Conservation (phyloP, 2,113 vertebrate species). For the Passer domesticus region DNA sequence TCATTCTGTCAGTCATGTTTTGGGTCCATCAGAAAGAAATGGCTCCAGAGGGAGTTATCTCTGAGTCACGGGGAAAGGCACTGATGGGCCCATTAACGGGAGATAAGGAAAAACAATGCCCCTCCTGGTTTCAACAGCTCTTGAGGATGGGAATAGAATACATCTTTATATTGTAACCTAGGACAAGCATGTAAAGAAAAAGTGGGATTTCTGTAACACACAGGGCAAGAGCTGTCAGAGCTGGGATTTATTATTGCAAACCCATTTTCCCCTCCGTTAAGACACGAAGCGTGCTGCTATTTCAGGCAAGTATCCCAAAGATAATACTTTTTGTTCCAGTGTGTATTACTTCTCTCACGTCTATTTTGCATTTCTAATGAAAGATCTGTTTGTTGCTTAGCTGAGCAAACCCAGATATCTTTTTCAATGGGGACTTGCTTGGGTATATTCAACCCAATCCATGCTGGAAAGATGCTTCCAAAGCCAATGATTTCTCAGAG, state of each 20-base stretch:
- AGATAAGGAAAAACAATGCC: no score
- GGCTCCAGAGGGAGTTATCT: no score
- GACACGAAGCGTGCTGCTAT: not conserved
- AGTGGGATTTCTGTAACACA: not conserved
- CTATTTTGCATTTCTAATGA: not conserved
- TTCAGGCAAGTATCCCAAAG: not conserved
- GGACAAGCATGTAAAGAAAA: not conserved
- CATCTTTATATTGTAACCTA: no score
- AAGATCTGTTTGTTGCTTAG: not conserved
- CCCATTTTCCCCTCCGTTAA: not conserved
- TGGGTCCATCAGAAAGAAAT: no score
- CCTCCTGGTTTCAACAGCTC: no score
- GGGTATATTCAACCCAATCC: not conserved
- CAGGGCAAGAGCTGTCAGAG: not conserved
- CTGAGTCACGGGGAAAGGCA: no score
- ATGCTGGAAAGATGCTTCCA: accelerated
- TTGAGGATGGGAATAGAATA: no score
- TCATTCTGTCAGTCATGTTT: no score
- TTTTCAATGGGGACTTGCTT: not conserved
- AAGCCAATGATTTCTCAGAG: accelerated
- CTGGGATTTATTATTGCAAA: not conserved
- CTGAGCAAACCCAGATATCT: not conserved
- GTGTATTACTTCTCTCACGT: not conserved
- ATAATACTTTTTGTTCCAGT: not conserved
- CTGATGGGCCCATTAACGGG: no score